These are phyloP conservation scores for Staurois parvus DNA, from an alignment of 2,797 vertebrate genomes.

Conservation along the genomic window DNA sequence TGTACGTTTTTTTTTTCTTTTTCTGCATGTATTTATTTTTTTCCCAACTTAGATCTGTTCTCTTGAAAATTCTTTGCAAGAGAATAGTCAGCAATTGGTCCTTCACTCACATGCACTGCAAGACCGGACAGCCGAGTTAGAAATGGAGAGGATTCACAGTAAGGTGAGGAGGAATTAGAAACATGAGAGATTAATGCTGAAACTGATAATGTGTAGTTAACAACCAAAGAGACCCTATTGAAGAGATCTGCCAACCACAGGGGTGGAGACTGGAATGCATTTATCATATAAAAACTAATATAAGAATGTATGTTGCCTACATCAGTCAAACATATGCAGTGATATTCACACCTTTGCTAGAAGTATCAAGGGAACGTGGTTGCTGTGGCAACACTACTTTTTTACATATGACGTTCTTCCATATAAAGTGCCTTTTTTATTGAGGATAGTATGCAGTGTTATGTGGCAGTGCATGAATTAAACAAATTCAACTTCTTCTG, in stretches of 20 bases:
- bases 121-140: slow-evolving; percentile 82
- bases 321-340: too few relatives aligned
- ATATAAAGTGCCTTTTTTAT: too few relatives aligned
- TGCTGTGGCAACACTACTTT: too few relatives aligned
- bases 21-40: not conserved
- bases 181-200: not conserved
- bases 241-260: not conserved
- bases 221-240: not conserved
- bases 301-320: too few relatives aligned
- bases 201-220: not conserved
- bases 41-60: slow-evolving; percentile 68
- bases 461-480: slow-evolving; percentile 9
- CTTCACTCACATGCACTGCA: slow-evolving; percentile 81
- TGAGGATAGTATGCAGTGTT: too few relatives aligned
- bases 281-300: too few relatives aligned
- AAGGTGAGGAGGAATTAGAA: slow-evolving; percentile 73
- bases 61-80: slow-evolving; percentile 74
- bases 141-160: slow-evolving; percentile 80
- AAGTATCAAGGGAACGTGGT: too few relatives aligned
- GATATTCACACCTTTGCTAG: too few relatives aligned
- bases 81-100: slow-evolving; percentile 74
- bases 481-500: not conserved
- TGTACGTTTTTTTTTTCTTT: too few relatives aligned
- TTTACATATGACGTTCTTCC: too few relatives aligned
- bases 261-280: too few relatives aligned